Conservation (phyloP, 2,888 invertebrate genomes). For the Apamea crenata region DNA sequence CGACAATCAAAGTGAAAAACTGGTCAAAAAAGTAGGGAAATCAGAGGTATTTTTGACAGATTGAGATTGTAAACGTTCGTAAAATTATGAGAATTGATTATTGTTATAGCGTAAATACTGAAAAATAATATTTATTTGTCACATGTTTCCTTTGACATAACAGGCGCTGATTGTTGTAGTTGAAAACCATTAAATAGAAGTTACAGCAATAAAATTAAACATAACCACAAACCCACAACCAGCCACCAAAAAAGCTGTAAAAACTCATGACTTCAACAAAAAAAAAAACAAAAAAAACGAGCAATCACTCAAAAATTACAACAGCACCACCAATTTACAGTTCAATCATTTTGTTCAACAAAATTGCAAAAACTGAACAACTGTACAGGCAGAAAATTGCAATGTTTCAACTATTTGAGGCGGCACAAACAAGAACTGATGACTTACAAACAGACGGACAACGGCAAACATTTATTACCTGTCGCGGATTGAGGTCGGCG, state of each 20-base stretch:
- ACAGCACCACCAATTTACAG: constrained; percentile 10
- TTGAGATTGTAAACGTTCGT: background rate
- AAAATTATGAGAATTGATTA: background rate
- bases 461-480: constrained; percentile 72
- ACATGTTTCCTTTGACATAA: no score
- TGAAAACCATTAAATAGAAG: background rate
- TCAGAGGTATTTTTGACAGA: background rate
- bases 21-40: background rate
- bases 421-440: constrained; percentile 70
- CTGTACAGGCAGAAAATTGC: constrained; percentile 40
- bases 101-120: background rate
- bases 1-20: background rate
- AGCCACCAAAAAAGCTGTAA: background rate
- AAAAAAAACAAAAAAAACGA: constrained; percentile 5
- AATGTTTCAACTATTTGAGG: constrained; percentile 65
- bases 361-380: constrained; percentile 35
- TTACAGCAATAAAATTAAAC: background rate
- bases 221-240: background rate
- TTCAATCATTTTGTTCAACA: constrained; percentile 24
- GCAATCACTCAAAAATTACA: constrained; percentile 15
- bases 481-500: constrained; percentile 65
- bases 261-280: background rate
- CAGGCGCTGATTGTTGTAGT: no score
- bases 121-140: background rate
- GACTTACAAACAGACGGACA: constrained; percentile 73